phyloP scores from a whole-genome alignment of 1,140 invertebrate genomes.

The Mercenaria mercenaria region DNA sequence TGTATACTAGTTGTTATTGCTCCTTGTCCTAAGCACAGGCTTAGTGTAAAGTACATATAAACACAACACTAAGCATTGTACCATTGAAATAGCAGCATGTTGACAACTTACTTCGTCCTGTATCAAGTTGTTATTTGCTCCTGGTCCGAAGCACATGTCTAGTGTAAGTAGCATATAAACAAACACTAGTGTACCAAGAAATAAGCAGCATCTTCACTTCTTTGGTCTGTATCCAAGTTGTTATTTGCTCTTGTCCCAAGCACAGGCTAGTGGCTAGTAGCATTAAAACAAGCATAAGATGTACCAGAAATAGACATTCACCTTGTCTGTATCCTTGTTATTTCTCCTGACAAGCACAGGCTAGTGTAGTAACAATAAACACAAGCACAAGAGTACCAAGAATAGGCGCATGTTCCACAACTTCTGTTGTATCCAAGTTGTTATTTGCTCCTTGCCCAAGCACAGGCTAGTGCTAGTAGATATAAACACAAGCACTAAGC shows the following conservation, averaged over 20 bases:
- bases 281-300: neutral
- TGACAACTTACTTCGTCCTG: too few relatives aligned
- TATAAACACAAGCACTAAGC: slow-evolving; percentile 18
- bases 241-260: neutral
- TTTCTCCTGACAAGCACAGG: neutral
- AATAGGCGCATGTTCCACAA: too few relatives aligned
- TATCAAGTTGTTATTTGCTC: neutral
- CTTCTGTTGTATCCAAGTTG: too few relatives aligned
- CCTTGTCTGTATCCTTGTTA: neutral
- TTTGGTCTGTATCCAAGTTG: neutral
- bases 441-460: neutral
- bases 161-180: neutral
- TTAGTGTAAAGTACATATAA: too few relatives aligned
- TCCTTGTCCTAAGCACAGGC: too few relatives aligned
- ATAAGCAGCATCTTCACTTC: neutral
- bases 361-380: neutral
- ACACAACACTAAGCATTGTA: too few relatives aligned
- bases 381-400: neutral
- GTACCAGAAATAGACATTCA: too few relatives aligned
- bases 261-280: neutral
- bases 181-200: slow-evolving; percentile 16
- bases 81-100: too few relatives aligned
- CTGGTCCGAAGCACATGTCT: neutral
- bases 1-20: neutral
- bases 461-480: slow-evolving; percentile 26